phyloP scores from a whole-genome alignment of 1,140 invertebrate genomes.

The Cardiocondyla obscurior region DNA sequence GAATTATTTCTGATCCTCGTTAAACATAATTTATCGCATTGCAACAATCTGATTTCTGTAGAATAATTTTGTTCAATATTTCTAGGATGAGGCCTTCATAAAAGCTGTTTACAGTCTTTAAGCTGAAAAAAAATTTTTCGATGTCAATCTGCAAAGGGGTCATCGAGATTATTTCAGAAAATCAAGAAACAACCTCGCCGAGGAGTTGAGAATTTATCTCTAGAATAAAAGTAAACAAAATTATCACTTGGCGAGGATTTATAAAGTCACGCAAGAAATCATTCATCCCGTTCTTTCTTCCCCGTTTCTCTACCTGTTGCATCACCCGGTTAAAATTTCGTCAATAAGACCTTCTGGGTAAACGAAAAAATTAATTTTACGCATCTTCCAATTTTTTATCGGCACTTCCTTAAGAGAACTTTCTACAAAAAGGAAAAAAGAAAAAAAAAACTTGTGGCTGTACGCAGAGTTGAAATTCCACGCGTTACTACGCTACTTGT shows the following conservation, averaged over 20 bases:
- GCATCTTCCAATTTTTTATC: not conserved
- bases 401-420: not conserved
- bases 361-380: not conserved
- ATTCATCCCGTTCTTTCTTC: not conserved
- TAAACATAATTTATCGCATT: not conserved
- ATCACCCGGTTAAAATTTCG: not conserved
- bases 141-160: not conserved
- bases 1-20: not conserved
- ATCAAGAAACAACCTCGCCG: not conserved
- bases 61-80: not conserved
- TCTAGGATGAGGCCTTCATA: not conserved
- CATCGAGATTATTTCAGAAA: conserved; percentile 1
- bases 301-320: conserved; percentile 9
- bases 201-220: not conserved
- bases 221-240: not conserved
- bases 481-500: not conserved
- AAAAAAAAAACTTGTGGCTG: not conserved
- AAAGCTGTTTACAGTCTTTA: not conserved
- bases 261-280: not conserved
- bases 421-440: too few relatives aligned
- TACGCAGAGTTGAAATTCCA: not conserved
- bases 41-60: not conserved
- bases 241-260: not conserved
- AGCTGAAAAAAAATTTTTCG: not conserved
- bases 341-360: not conserved